These are phyloP conservation scores for Mycteria americana DNA, from an alignment of 2,797 vertebrate species.

Conservation along the genomic window DNA sequence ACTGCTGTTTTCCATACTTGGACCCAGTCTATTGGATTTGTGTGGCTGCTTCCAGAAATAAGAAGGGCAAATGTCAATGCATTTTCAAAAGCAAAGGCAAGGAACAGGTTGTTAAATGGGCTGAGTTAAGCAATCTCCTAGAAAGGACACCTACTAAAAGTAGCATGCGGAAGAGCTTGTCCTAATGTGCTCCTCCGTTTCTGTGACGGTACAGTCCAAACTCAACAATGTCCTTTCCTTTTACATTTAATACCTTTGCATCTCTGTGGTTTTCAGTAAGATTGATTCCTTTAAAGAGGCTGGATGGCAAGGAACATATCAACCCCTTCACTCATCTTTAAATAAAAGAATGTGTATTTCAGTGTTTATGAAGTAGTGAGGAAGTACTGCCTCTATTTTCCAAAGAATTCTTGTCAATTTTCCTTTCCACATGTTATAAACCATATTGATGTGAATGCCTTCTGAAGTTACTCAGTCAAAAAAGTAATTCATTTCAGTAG, in stretches of 20 bases:
- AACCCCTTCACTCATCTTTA: constrained; percentile 56
- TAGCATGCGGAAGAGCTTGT: background rate
- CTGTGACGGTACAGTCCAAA: constrained; percentile 3
- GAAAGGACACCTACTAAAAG: constrained; percentile 58
- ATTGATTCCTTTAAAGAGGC: constrained; percentile 54
- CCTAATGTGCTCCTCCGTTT: background rate
- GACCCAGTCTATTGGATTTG: constrained; percentile 56
- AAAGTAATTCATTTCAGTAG: constrained; percentile 64
- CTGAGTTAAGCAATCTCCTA: constrained; percentile 64
- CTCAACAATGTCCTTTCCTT: constrained; percentile 22
- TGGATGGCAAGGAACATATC: constrained; percentile 47
- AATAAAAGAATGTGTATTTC: constrained; percentile 51
- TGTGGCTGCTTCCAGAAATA: constrained; percentile 62
- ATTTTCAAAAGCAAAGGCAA: constrained; percentile 66
- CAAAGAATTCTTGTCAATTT: constrained; percentile 59
- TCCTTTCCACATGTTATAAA: constrained; percentile 53
- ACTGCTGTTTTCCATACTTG: constrained; percentile 68
- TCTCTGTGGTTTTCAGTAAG: constrained; percentile 40
- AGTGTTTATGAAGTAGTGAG: constrained; percentile 60
- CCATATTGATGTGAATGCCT: constrained; percentile 50
- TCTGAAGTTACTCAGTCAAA: constrained; percentile 63
- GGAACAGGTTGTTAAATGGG: constrained; percentile 65
- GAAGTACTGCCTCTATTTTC: constrained; percentile 56
- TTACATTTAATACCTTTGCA: constrained; percentile 46
- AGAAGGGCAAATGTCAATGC: constrained; percentile 70